Evolutionary conservation across 2,797 vertebrate genomes (phyloP).

Genomic region (Ptychadena robeensis): DNA sequence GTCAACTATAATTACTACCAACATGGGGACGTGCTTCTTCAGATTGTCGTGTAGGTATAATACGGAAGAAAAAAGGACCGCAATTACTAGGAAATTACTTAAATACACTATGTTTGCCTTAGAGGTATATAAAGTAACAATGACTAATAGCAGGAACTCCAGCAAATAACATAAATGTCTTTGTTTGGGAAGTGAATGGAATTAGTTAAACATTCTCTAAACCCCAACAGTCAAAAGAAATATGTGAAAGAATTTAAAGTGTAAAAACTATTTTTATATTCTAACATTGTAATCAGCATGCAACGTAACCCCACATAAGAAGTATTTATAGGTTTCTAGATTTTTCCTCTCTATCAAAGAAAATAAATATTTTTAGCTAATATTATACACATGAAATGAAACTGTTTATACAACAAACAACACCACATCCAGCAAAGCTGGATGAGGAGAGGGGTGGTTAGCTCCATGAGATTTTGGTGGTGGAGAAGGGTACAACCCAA

Average conservation of each 20-base stretch:
- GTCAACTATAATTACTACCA: constrained; percentile 73
- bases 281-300: not conserved
- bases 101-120: constrained; percentile 64
- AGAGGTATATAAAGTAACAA: constrained; percentile 65
- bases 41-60: constrained; percentile 63
- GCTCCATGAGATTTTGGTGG: too few relatives aligned
- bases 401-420: too few relatives aligned
- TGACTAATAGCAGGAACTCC: constrained; percentile 68
- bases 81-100: constrained; percentile 68
- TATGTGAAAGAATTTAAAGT: not conserved
- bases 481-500: too few relatives aligned
- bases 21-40: constrained; percentile 68
- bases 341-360: not conserved
- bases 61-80: constrained; percentile 58
- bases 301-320: not conserved
- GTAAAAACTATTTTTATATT: not conserved
- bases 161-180: constrained; percentile 64
- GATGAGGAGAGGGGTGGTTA: too few relatives aligned
- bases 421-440: too few relatives aligned
- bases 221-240: not conserved
- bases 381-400: too few relatives aligned
- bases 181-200: constrained; percentile 59
- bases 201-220: constrained; percentile 23
- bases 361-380: too few relatives aligned
- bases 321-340: not conserved